Evolutionary conservation across 2,113 vertebrate genomes (phyloP), one percentile per base, ranked within the genome.

Genomic region (Ammospiza nelsoni): DNA sequence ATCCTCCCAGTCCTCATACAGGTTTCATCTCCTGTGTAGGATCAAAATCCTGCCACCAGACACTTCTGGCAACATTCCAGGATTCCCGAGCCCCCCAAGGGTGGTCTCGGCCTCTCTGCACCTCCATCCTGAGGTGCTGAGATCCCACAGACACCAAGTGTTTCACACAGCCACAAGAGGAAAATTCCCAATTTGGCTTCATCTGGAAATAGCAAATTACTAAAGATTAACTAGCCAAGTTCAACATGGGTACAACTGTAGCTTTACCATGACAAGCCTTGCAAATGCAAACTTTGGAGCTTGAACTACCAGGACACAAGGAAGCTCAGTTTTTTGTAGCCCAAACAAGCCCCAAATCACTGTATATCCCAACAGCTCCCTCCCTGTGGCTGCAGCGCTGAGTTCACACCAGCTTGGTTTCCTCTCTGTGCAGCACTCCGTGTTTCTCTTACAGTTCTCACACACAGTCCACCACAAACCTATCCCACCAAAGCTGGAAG

Each of bases 351-450:
- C 20, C 39, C 1, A 0, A 29, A 61, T 18, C 4, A 3, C 25
- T 3, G 3, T 8, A 52, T 9, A 68, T 35, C 17, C 67, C 84
- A 86, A n/a, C 5, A 80, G 49, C 12, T 22, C 28, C 10, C 28
- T 21, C 63, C 49, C 27, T 7, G 22, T 0, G 0, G 35, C 44
- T 55, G 43, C 87, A 63, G 31, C 0, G 0, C 15, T 29, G 58
- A 41, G 52, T 4, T 7, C 46, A 55, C 1, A 1, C 21, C n/a
- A 52, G 28, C 27, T 20, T 11, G 19, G 18, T 21, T 52, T 83
- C 67, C 49, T 28, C 86, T 49, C 4, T 14, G 18, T 9, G 22
- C 57, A 54, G 10, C 22, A 52, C 48, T 33, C 37, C 0, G 1
- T 25, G 15, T 18, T 83, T 76, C 15, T 14, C 72, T 65, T 8